A percentile compares a stretch with the other conserved stretches of the same genome.
These are phyloP conservation scores for Pomatostomus ruficeps DNA, from an alignment of 2,113 vertebrate species.

Conservation along the genomic window DNA sequence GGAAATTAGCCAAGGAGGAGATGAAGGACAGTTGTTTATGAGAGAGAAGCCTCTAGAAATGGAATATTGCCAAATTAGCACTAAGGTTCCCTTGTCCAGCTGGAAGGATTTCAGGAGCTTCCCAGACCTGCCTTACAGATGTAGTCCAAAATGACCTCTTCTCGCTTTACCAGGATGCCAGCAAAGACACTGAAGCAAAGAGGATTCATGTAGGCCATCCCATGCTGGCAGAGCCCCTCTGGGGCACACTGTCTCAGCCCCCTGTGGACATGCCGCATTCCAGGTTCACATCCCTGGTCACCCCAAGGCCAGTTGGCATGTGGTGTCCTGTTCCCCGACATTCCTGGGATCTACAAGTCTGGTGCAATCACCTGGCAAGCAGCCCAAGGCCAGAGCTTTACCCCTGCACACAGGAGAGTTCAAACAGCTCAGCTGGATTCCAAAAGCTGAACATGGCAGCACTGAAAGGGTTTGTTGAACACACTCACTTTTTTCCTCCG, in stretches of 20 bases:
- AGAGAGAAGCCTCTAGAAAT: background rate
- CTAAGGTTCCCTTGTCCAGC: background rate
- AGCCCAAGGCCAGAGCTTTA: background rate
- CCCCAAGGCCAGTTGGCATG: fast-evolving
- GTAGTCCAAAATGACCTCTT: background rate
- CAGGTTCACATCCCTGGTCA: background rate
- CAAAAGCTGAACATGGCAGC: background rate
- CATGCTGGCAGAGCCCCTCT: fast-evolving
- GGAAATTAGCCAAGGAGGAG: background rate
- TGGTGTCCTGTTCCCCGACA: fast-evolving
- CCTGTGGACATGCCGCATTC: background rate
- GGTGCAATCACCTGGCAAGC: fast-evolving
- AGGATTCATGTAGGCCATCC: background rate
- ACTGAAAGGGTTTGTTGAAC: background rate
- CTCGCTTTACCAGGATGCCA: background rate
- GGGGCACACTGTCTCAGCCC: background rate
- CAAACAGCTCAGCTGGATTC: fast-evolving
- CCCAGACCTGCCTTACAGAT: background rate
- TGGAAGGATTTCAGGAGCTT: background rate
- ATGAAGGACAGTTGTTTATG: background rate
- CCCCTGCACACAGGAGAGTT: background rate
- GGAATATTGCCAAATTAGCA: background rate
- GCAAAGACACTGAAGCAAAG: background rate
- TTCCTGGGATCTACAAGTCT: background rate
- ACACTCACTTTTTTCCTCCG: fast-evolving